Base-by-base conservation (phyloP, 2,888 invertebrate genomes). In the Acanthopleura granulata region DNA sequence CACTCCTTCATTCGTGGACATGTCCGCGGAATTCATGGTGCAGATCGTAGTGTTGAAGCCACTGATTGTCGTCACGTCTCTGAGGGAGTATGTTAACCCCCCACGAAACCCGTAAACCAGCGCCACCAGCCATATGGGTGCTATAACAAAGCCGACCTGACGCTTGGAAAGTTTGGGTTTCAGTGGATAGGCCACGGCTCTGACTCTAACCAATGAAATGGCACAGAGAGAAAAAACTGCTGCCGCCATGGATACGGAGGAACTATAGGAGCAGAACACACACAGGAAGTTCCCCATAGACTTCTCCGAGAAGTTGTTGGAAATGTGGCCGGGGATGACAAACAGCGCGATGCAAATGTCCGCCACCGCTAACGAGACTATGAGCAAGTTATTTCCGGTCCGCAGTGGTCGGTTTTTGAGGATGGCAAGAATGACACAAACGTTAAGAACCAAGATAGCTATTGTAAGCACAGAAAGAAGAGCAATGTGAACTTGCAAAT, bases 261-360 rank as follows among this genome's bases (percentile, higher is more conserved):
- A 16, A 16, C 30, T 40, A 25, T 71, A 71, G 49, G 18, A 27
- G 49, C 71, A 71, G 3, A 71, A 16, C n/a, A 18, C 18, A 27
- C 71, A 71, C 14, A 71, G 4, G 49, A 49, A 6, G 50, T 40
- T 71, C 15, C 18, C n/a, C 40, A 71, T 71, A 16, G 6, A 49
- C 15, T 6, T 1, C 71, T 71, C 71, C 29, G 40, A 40, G 50
- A 71, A 71, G 18, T 71, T 49, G 1, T 11, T 3, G 9, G 49
- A 49, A n/a, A 71, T 71, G 14, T 22, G 49, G 9, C 71, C 71
- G 4, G 71, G 71, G 40, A 71, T 71, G 49, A 71, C 71, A 49
- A 71, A 71, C 11, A 49, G 30, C 15, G 49, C 71, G 71, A 71
- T 49, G 49, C 71, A 71, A 49, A 49, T 49, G 25, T 71, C 71